Evolutionary conservation across 2,113 vertebrate genomes (phyloP).

Genomic region (Ancistrus triradiatus): DNA sequence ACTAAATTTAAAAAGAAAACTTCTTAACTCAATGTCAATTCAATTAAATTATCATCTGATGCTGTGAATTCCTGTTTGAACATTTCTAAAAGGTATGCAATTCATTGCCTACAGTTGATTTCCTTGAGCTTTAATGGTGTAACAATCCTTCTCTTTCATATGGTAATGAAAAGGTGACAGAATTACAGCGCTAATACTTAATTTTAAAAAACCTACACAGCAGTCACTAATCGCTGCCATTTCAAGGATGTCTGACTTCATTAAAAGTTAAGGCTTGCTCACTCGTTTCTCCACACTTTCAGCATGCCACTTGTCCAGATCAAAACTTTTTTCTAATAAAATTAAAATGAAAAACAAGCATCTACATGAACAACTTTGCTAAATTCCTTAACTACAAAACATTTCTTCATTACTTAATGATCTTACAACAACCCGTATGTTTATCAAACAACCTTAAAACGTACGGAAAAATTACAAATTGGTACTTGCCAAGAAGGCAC

Average conservation of each 20-base stretch:
- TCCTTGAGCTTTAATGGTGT: slow-evolving; percentile 20
- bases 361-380: slow-evolving; percentile 10
- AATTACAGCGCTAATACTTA: too few species aligned
- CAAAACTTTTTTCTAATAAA: slow-evolving; percentile 22
- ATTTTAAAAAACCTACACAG: too few species aligned
- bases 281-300: background rate
- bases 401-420: background rate
- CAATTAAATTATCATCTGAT: slow-evolving; percentile 38
- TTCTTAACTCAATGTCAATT: slow-evolving; percentile 15
- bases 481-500: background rate
- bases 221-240: too few species aligned
- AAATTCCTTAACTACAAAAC: background rate
- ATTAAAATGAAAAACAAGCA: too few species aligned
- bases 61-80: slow-evolving; percentile 28
- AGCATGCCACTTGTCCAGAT: slow-evolving; percentile 17
- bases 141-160: background rate
- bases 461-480: slow-evolving; percentile 1
- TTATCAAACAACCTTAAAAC: slow-evolving; percentile 2
- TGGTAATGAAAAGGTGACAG: background rate
- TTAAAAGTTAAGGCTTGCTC: slow-evolving; percentile 18
- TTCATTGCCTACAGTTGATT: slow-evolving; percentile 31
- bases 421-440: background rate
- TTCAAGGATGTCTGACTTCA: slow-evolving; percentile 2
- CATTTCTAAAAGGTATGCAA: slow-evolving; percentile 11
- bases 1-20: background rate